These are phyloP conservation scores for Bucorvus abyssinicus DNA, from an alignment of 2,797 vertebrate genomes.

Conservation along the genomic window DNA sequence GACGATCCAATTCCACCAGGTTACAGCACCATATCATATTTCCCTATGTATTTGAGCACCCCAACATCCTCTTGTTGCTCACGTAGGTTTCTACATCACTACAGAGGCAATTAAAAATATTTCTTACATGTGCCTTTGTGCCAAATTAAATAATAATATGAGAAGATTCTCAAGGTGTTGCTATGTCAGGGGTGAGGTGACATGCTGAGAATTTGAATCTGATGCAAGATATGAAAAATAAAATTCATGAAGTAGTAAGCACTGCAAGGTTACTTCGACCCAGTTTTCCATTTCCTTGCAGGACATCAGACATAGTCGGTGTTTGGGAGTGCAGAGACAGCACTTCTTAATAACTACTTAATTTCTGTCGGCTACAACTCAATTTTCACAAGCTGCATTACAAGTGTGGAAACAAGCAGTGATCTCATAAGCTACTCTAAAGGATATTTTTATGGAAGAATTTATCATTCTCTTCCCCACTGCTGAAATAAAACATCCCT, in stretches of 20 bases:
- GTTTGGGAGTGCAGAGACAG: neutral
- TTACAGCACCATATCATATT: neutral
- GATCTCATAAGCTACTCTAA: neutral
- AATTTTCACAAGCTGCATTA: neutral
- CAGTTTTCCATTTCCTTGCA: neutral
- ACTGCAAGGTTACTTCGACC: neutral
- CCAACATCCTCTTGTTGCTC: neutral
- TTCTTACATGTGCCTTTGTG: neutral
- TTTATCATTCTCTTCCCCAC: neutral
- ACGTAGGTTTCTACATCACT: neutral
- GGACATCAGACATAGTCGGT: neutral
- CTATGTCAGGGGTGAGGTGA: neutral
- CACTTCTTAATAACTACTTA: neutral
- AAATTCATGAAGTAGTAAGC: neutral
- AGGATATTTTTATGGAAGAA: neutral
- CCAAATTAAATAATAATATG: neutral
- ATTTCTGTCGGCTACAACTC: neutral
- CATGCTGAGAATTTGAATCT: neutral
- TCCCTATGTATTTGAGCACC: neutral
- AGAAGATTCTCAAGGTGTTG: neutral
- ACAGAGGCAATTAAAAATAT: neutral
- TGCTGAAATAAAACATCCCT: neutral
- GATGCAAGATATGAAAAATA: neutral
- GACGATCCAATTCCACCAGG: neutral
- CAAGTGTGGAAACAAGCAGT: neutral